These are phyloP conservation scores for Tetrao urogallus DNA, from an alignment of 2,113 vertebrate species.

Conservation along the genomic window DNA sequence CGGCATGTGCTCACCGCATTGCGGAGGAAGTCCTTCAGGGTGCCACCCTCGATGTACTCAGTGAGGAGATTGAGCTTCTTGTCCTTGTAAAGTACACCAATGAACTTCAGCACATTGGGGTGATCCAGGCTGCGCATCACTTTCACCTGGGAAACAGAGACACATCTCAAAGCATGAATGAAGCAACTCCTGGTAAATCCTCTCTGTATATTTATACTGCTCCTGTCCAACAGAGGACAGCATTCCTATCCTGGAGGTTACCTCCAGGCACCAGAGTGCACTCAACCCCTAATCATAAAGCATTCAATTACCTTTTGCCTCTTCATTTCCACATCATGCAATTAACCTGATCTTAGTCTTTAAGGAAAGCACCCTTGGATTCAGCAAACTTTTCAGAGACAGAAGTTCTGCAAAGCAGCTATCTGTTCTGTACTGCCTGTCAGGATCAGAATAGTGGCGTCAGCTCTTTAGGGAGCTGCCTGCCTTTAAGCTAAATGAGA, in stretches of 20 bases:
- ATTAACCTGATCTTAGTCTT: neutral
- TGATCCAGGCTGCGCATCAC: slow-evolving; percentile 96
- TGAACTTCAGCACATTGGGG: slow-evolving; percentile 94
- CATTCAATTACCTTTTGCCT: neutral
- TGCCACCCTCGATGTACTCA: slow-evolving; percentile 96
- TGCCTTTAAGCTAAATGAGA: neutral
- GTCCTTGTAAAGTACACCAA: slow-evolving; percentile 97
- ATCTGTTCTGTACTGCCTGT: neutral
- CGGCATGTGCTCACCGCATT: slow-evolving; percentile 80
- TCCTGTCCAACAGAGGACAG: neutral
- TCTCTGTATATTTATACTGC: neutral
- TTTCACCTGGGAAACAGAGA: slow-evolving; percentile 85
- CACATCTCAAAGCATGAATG: neutral
- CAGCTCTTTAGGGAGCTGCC: neutral
- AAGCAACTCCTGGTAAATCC: neutral
- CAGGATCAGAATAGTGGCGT: neutral
- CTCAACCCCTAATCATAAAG: neutral
- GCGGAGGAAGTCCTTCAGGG: slow-evolving; percentile 93
- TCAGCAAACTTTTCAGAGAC: neutral
- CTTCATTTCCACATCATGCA: neutral
- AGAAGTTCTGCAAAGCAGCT: neutral
- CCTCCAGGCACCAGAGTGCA: neutral
- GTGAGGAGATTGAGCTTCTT: slow-evolving; percentile 95
- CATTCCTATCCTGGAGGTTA: neutral
- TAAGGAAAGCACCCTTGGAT: neutral